These are phyloP conservation scores for Porites divaricata DNA, from an alignment of 92 coral and sea anemone genomes.

Conservation along the genomic window DNA sequence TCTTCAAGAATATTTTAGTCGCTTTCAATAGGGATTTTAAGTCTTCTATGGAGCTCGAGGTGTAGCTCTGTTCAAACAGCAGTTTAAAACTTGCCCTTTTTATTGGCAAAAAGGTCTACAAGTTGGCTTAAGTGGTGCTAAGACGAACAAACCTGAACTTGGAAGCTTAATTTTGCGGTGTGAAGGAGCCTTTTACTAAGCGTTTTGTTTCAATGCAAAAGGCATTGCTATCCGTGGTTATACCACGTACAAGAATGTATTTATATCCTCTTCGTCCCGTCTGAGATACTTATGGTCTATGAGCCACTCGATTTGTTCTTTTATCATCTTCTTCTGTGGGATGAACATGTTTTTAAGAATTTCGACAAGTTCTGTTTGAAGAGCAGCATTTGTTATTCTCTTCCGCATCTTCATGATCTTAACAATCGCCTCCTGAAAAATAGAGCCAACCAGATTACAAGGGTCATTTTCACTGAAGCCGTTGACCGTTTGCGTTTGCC, in stretches of 20 bases:
- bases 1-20: too few species aligned
- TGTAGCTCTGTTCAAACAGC: too few species aligned
- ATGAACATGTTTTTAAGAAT: conserved; percentile 98
- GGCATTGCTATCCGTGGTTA: conserved; percentile 14
- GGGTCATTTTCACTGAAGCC: background rate
- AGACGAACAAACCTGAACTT: too few species aligned
- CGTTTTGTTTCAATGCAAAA: too few species aligned
- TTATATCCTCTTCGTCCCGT: conserved; percentile 94
- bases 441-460: background rate
- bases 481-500: too few species aligned
- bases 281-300: conserved; percentile 95
- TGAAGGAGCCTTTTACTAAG: background rate
- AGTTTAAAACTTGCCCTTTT: too few species aligned
- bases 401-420: conserved; percentile 99
- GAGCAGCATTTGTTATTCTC: conserved; percentile 92
- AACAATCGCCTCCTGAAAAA: conserved; percentile 91
- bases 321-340: conserved; percentile 99
- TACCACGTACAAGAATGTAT: conserved; percentile 85
- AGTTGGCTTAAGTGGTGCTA: too few species aligned
- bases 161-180: background rate
- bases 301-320: conserved; percentile 98
- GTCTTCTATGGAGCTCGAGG: too few species aligned
- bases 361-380: conserved; percentile 96
- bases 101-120: too few species aligned
- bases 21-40: too few species aligned